Evolutionary conservation across 2,113 vertebrate genomes (phyloP).

Genomic region (Rhizomys pruinosus): DNA sequence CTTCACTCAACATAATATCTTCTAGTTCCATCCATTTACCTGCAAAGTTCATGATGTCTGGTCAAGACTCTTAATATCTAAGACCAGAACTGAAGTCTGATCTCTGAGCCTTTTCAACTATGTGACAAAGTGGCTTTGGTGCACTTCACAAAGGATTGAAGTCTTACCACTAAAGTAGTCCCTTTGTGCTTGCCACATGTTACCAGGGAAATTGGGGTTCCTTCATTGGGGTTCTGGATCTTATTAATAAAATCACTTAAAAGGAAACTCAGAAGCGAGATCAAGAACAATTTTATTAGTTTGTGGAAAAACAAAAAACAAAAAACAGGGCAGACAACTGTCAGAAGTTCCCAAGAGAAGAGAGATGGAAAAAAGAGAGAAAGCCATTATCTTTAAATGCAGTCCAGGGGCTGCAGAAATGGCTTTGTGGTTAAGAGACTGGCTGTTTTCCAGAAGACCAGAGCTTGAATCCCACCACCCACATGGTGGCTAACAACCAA

Average conservation of each 20-base stretch:
- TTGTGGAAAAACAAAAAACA: too few species aligned
- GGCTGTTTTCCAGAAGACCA: too few species aligned
- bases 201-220: too few species aligned
- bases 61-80: background rate
- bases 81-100: background rate
- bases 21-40: too few species aligned
- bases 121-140: background rate
- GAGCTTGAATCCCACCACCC: too few species aligned
- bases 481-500: too few species aligned
- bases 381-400: background rate
- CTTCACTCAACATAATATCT: too few species aligned
- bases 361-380: background rate
- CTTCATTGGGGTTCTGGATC: background rate
- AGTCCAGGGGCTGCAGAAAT: too few species aligned
- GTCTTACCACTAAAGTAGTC: background rate
- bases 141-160: background rate
- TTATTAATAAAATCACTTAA: background rate
- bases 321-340: background rate
- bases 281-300: background rate
- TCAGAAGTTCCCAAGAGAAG: background rate
- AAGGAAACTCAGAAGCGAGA: background rate
- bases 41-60: too few species aligned
- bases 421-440: too few species aligned
- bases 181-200: background rate
- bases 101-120: background rate